A percentile compares a stretch with the other conserved stretches of the same genome.
These are phyloP conservation scores for Hippopotamus amphibius DNA, from an alignment of 2,113 vertebrate species.

Conservation along the genomic window DNA sequence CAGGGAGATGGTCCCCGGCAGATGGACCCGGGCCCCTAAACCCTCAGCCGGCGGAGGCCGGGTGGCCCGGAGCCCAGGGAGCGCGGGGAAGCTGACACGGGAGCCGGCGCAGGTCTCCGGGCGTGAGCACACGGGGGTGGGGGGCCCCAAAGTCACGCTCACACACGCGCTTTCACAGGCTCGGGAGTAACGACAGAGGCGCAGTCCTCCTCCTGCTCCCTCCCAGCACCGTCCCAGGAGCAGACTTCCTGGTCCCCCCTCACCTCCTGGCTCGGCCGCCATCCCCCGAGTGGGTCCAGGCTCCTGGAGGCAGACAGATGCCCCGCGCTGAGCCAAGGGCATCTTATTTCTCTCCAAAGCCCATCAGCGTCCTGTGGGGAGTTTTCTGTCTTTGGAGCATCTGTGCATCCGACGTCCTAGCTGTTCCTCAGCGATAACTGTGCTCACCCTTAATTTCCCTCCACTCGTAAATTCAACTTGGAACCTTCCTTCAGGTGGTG, in stretches of 20 bases:
- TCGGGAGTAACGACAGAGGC: neutral
- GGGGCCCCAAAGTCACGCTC: neutral
- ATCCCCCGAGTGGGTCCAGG: neutral
- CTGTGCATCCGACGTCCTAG: neutral
- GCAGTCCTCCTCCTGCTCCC: too few relatives aligned
- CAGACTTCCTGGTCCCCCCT: neutral
- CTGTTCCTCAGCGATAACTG: rapidly evolving
- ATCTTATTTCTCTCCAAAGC: neutral
- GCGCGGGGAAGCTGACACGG: too few relatives aligned
- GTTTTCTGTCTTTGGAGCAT: too few relatives aligned
- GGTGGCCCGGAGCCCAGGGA: neutral
- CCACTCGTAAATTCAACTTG: too few relatives aligned
- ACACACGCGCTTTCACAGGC: too few relatives aligned
- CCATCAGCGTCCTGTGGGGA: too few relatives aligned
- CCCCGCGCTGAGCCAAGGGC: rapidly evolving
- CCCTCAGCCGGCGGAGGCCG: rapidly evolving
- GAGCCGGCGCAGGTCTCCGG: too few relatives aligned
- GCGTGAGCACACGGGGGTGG: too few relatives aligned
- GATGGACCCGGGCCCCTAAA: neutral
- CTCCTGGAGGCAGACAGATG: too few relatives aligned
- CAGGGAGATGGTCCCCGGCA: neutral
- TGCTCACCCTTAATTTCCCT: neutral
- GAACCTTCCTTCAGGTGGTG: too few relatives aligned
- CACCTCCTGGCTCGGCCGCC: neutral
- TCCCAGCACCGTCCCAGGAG: neutral